A percentile compares a stretch with the other conserved stretches of the same genome.
phyloP scores from a whole-genome alignment of 2,113 vertebrate species.

The Serinus canaria region DNA sequence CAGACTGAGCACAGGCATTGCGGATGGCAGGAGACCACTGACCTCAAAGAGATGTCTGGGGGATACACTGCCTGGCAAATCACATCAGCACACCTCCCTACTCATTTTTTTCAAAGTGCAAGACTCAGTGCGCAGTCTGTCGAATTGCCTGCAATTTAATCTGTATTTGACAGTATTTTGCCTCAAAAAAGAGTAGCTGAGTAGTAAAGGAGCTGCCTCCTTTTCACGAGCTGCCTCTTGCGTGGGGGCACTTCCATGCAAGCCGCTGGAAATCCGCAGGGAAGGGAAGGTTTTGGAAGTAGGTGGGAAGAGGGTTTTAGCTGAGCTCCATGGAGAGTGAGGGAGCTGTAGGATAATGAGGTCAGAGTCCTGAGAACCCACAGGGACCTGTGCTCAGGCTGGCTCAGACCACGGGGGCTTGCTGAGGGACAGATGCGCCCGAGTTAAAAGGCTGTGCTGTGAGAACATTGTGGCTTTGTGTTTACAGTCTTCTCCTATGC shows the following conservation, averaged over 20 bases:
- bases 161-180: not conserved
- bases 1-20: not conserved
- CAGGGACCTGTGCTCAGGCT: accelerated
- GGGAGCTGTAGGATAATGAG: accelerated
- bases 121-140: not conserved
- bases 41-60: not conserved
- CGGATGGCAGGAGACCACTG: too few relatives aligned
- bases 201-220: accelerated
- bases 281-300: too few relatives aligned
- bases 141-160: not conserved
- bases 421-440: not conserved
- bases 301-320: accelerated
- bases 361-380: not conserved
- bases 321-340: accelerated
- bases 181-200: not conserved
- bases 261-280: accelerated
- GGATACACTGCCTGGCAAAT: not conserved
- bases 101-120: not conserved
- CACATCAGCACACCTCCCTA: not conserved
- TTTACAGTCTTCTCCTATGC: not conserved
- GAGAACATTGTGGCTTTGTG: not conserved
- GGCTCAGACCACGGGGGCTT: not conserved
- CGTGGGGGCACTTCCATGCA: accelerated
- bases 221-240: accelerated
- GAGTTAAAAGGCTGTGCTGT: not conserved